Evolutionary conservation across 2,113 vertebrate species (phyloP), one percentile per base, ranked within the genome.

Genomic region (Rhipidura dahli): DNA sequence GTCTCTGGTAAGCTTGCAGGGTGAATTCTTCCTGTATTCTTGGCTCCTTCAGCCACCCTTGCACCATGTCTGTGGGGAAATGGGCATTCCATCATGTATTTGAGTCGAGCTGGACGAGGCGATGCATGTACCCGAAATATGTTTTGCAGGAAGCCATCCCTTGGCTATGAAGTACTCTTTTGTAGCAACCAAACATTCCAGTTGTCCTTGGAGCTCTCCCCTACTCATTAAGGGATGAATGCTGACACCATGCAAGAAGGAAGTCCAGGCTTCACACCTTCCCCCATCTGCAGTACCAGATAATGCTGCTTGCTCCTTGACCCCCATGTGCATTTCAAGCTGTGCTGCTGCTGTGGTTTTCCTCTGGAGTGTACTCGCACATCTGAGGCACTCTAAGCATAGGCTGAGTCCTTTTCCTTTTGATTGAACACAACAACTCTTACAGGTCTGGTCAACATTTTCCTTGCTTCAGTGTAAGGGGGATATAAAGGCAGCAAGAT

Each of bases 141-240:
- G 2, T 60, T 83, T 75, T 66, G 39, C 59, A 79, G 65, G 82
- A 96, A 89, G 82, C 87, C 68, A 81, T 91, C 80, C 75, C 82
- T 97, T 89, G 77, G 72, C 90, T 95, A 37, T 51, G 81, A 94
- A 64, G 63, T 89, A 42, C 79, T 94, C 82, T 51, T 65, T 81
- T 56, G 56, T 87, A 93, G 95, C 96, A 90, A 53, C 56, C 1
- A 18, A 95, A 93, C 81, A 64, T 96, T 97, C 85, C 93, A 92
- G 61, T 24, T 92, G 35, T 93, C 66, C 70, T 72, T 61, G 68
- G 85, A 86, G 53, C 57, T 68, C 40, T 73, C 37, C 59, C 37
- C 83, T 92, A 81, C 57, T 90, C 89, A 30, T 37, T 79, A 33
- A 83, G 44, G 64, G 88, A 23, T 89, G 56, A 91, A 93, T 84